These are phyloP conservation scores for Plutella xylostella DNA, from an alignment of 2,888 invertebrate genomes.

Conservation along the genomic window DNA sequence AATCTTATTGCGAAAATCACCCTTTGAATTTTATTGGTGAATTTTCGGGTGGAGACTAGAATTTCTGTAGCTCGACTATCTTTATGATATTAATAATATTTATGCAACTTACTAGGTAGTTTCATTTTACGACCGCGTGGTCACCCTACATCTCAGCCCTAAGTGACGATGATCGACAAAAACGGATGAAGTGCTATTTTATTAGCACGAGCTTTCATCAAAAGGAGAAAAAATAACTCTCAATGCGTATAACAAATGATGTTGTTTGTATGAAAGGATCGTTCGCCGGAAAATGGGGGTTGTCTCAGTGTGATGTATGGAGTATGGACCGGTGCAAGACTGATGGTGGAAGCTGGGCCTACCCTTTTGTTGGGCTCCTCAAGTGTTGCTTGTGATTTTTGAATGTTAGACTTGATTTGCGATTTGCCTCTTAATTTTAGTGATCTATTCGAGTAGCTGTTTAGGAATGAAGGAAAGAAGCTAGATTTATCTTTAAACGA, in stretches of 20 bases:
- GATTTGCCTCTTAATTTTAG: no score
- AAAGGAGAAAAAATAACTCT: constrained; percentile 50
- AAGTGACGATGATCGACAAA: constrained; percentile 70
- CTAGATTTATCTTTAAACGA: no score
- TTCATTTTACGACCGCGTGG: constrained; percentile 13
- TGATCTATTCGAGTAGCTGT: no score
- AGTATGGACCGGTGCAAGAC: neutral
- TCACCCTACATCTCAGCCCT: constrained; percentile 37
- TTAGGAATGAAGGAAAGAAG: no score
- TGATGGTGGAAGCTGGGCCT: no score
- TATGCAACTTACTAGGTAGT: neutral
- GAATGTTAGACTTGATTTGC: no score
- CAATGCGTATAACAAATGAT: constrained; percentile 64
- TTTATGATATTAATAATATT: neutral
- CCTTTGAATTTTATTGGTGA: neutral
- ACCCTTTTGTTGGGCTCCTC: no score
- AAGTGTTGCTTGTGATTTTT: no score
- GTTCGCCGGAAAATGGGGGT: constrained; percentile 32
- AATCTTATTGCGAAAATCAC: neutral
- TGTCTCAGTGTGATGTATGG: neutral
- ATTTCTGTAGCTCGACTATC: neutral
- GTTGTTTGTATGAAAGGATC: constrained; percentile 50
- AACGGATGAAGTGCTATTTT: constrained; percentile 67
- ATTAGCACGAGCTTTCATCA: constrained; percentile 63
- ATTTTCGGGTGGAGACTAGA: neutral